These are phyloP conservation scores for Chrysocyon brachyurus DNA, from an alignment of 2,797 vertebrate genomes.

Conservation along the genomic window DNA sequence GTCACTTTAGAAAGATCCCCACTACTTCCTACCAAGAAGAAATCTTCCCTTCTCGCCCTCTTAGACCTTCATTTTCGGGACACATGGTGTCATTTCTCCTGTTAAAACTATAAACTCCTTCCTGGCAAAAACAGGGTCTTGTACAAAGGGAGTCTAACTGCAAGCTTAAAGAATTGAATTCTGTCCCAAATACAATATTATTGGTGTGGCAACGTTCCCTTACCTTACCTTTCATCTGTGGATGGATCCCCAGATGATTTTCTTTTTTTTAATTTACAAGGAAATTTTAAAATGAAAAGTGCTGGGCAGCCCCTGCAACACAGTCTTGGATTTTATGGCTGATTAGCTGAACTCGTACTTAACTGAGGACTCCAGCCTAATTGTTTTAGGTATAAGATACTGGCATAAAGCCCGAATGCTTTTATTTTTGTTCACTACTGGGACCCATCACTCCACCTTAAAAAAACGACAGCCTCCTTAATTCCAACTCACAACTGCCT, in stretches of 20 bases:
- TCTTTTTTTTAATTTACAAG: neutral
- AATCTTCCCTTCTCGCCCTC: neutral
- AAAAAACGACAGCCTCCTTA: constrained; percentile 70
- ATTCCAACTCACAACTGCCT: constrained; percentile 66
- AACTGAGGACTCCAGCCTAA: constrained; percentile 56
- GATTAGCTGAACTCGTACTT: constrained; percentile 8
- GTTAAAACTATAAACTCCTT: neutral
- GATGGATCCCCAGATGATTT: neutral
- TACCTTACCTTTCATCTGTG: neutral
- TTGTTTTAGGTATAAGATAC: constrained; percentile 57
- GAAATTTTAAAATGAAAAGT: constrained; percentile 60
- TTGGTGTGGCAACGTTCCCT: neutral
- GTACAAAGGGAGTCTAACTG: constrained; percentile 18
- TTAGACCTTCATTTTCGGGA: neutral
- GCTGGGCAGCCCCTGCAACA: neutral
- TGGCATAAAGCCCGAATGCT: constrained; percentile 52
- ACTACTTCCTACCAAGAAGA: neutral
- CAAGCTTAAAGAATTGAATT: constrained; percentile 37
- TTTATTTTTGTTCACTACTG: constrained; percentile 64
- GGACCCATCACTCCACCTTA: constrained; percentile 66
- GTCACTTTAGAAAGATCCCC: neutral
- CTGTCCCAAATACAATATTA: neutral
- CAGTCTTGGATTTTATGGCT: neutral
- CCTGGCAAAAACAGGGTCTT: neutral
- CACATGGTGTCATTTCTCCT: neutral